phyloP scores from a whole-genome alignment of 2,113 vertebrate genomes.

The Hystrix cristata region DNA sequence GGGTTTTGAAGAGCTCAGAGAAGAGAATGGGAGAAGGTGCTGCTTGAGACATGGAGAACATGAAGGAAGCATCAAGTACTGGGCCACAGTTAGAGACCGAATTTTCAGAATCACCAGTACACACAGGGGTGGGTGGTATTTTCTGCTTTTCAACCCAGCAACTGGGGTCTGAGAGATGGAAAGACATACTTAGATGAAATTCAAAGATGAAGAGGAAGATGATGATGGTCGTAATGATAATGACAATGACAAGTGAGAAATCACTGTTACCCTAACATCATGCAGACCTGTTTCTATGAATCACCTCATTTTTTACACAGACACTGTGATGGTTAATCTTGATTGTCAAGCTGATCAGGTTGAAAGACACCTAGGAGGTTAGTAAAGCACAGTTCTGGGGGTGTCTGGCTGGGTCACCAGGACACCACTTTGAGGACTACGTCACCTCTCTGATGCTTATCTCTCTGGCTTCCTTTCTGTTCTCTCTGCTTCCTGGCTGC shows the following conservation, averaged over 20 bases:
- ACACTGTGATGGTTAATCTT: not conserved
- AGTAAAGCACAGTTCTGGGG: not conserved
- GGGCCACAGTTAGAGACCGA: not conserved
- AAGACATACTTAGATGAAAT: not conserved
- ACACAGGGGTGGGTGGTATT: not conserved
- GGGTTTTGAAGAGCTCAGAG: not conserved
- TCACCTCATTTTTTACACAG: not conserved
- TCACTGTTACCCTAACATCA: not conserved
- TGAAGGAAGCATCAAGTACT: not conserved
- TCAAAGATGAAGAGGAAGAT: not conserved
- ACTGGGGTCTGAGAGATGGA: not conserved
- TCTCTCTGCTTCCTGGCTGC: not conserved
- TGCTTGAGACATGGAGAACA: not conserved
- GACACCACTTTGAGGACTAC: not conserved
- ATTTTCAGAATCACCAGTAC: not conserved
- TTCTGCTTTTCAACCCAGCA: not conserved
- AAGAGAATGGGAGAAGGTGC: not conserved
- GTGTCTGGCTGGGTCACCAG: not conserved
- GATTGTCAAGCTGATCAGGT: not conserved
- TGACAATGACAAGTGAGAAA: not conserved
- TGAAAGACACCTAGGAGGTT: not conserved
- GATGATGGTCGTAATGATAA: accelerated
- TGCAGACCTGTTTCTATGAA: not conserved
- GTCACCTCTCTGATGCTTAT: not conserved
- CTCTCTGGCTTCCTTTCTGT: not conserved